phyloP scores from a whole-genome alignment of 2,797 vertebrate species.

The Takifugu rubripes region DNA sequence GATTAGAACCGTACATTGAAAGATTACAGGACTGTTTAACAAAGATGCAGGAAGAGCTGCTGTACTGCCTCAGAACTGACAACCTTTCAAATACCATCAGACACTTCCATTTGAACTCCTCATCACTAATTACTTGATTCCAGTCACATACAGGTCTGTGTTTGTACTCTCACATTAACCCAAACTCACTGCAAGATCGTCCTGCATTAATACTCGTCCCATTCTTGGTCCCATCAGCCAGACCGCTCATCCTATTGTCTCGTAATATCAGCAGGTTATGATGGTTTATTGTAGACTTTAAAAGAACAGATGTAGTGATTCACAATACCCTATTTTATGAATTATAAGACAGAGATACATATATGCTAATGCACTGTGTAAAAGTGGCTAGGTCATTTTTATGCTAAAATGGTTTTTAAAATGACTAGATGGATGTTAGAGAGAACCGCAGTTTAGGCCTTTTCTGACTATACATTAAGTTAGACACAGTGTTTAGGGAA shows the following conservation, averaged over 20 bases:
- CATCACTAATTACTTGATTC: constrained; percentile 24
- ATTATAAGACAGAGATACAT: constrained; percentile 17
- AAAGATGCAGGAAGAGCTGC: constrained; percentile 59
- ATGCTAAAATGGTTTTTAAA: constrained; percentile 34
- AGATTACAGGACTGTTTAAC: constrained; percentile 27
- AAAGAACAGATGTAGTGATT: constrained; percentile 34
- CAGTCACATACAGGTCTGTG: constrained; percentile 31
- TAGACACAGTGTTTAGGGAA: constrained; percentile 30
- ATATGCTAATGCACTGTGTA: constrained; percentile 3
- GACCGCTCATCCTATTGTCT: constrained; percentile 41
- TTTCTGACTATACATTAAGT: constrained; percentile 39
- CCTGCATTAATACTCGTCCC: constrained; percentile 29
- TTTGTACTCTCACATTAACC: constrained; percentile 25
- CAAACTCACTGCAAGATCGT: constrained; percentile 25
- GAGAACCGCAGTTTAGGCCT: constrained; percentile 32
- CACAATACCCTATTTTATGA: constrained; percentile 25
- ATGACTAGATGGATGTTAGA: constrained; percentile 27
- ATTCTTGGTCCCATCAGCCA: constrained; percentile 46
- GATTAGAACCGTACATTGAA: constrained; percentile 30
- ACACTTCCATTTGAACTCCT: constrained; percentile 23
- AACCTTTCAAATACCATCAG: constrained; percentile 1
- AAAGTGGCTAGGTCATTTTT: constrained; percentile 13
- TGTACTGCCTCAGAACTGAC: constrained; percentile 47
- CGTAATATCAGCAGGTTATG: constrained; percentile 29
- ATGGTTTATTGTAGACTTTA: constrained; percentile 29